Conservation (phyloP, 1,140 invertebrate genomes). For the Asbolus verrucosus region DNA sequence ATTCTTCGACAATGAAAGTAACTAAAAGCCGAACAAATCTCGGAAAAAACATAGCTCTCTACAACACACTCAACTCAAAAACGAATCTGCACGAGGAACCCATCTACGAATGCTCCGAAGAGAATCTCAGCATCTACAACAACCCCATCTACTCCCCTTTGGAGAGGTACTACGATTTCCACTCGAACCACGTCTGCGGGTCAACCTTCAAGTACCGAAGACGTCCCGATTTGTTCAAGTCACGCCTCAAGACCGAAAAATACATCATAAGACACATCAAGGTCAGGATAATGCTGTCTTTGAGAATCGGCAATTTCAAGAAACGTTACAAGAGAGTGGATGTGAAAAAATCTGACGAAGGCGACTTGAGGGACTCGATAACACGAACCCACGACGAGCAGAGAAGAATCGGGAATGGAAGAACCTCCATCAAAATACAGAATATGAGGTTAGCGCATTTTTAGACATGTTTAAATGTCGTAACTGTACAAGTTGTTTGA, state of each 20-base stretch:
- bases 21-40: slow-evolving; percentile 48
- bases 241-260: slow-evolving; percentile 59
- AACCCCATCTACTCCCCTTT: slow-evolving; percentile 60
- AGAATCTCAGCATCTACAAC: slow-evolving; percentile 59
- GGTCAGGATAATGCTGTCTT: slow-evolving; percentile 62
- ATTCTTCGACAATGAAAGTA: slow-evolving; percentile 3
- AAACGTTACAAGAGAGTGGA: slow-evolving; percentile 36
- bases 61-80: slow-evolving; percentile 58
- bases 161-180: slow-evolving; percentile 50
- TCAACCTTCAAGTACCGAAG: slow-evolving; percentile 7
- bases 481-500: slow-evolving; percentile 5
- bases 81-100: slow-evolving; percentile 61
- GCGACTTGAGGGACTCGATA: slow-evolving; percentile 48
- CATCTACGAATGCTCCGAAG: slow-evolving; percentile 63
- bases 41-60: slow-evolving; percentile 56
- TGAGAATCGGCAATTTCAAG: slow-evolving; percentile 56
- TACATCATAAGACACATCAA: slow-evolving; percentile 63
- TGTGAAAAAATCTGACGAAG: not conserved
- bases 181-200: slow-evolving; percentile 39
- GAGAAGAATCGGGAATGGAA: slow-evolving; percentile 61
- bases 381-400: slow-evolving; percentile 60
- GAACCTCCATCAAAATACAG: slow-evolving; percentile 62
- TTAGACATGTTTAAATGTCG: not conserved
- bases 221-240: slow-evolving; percentile 24
- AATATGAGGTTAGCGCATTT: slow-evolving; percentile 65